phyloP scores from a whole-genome alignment of 2,888 invertebrate genomes.

The Tetanocera ferruginea region DNA sequence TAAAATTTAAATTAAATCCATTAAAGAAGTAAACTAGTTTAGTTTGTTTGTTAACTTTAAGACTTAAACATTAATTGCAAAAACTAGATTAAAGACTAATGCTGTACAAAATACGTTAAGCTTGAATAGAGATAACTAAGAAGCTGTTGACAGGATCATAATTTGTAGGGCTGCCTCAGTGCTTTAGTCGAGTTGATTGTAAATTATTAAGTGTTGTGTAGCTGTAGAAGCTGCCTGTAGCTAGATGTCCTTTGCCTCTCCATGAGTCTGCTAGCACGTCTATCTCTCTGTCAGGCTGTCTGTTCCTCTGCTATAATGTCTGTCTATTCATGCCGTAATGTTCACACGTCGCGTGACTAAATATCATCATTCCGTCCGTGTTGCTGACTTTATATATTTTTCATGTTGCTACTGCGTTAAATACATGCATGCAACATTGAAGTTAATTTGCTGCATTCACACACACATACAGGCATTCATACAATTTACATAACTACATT shows the following conservation, averaged over 20 bases:
- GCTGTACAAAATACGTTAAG: too few species aligned
- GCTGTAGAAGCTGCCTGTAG: not conserved
- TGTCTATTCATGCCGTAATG: not conserved
- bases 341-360: constrained; percentile 5
- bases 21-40: too few species aligned
- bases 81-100: too few species aligned
- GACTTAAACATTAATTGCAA: too few species aligned
- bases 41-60: too few species aligned
- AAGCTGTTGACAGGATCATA: too few species aligned
- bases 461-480: too few species aligned
- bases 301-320: not conserved
- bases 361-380: not conserved
- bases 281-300: not conserved
- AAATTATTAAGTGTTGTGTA: constrained; percentile 20
- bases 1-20: too few species aligned
- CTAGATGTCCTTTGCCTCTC: not conserved
- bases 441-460: constrained; percentile 26
- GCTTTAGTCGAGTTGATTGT: not conserved
- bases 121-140: too few species aligned
- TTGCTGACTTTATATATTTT: not conserved
- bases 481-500: too few species aligned
- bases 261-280: not conserved
- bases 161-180: too few species aligned
- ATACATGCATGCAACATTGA: constrained; percentile 20
- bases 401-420: not conserved